Conservation (phyloP, 2,797 vertebrate genomes). For the Parauchenoglanis ngamensis region DNA sequence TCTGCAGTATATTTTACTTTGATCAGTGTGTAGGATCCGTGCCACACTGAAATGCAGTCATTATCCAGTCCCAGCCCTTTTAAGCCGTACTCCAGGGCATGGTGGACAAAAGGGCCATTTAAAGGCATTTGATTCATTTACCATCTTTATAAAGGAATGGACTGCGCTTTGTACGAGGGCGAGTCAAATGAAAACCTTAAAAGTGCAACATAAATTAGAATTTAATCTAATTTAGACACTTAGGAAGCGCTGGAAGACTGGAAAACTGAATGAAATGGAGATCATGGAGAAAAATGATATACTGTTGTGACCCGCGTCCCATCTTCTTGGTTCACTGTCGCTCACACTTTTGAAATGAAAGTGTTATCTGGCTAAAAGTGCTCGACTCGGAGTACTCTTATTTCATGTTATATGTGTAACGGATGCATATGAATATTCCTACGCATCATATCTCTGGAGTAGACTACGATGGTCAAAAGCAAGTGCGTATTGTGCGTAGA, state of each 20-base stretch:
- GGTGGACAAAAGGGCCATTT: not conserved
- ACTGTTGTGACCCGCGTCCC: not conserved
- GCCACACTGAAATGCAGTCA: not conserved
- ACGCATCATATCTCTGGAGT: not conserved
- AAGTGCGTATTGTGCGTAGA: not conserved
- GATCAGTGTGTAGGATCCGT: not conserved
- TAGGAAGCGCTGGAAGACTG: not conserved
- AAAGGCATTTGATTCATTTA: not conserved
- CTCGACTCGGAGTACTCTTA: too few relatives aligned
- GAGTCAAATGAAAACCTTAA: not conserved
- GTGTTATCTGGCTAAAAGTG: not conserved
- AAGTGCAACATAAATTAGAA: not conserved
- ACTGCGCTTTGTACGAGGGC: too few relatives aligned
- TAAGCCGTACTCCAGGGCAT: not conserved
- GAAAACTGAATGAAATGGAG: not conserved
- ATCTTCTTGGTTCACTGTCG: not conserved
- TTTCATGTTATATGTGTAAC: not conserved
- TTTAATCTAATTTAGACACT: not conserved
- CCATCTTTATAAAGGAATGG: not conserved
- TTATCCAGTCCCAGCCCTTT: not conserved
- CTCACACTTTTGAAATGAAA: not conserved
- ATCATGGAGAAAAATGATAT: not conserved
- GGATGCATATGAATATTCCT: not conserved
- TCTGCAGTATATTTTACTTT: not conserved
- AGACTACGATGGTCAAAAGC: not conserved